Evolutionary conservation across 2,797 vertebrate species (phyloP).

Genomic region (Tapirus indicus): DNA sequence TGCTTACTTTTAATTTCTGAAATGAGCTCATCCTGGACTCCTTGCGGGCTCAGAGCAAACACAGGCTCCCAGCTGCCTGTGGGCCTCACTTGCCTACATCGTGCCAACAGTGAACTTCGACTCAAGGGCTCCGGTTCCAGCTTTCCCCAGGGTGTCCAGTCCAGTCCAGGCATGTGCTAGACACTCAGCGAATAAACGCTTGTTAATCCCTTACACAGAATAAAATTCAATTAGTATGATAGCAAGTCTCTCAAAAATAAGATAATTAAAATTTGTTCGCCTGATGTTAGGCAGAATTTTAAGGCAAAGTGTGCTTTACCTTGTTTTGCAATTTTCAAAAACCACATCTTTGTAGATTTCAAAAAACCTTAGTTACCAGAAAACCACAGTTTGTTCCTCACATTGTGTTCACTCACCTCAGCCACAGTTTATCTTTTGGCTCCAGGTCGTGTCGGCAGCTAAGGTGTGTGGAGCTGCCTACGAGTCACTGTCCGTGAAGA

Average conservation of each 20-base stretch:
- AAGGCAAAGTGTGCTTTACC: background rate
- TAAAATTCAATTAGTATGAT: background rate
- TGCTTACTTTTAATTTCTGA: background rate
- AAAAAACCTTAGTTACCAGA: background rate
- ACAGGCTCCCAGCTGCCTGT: background rate
- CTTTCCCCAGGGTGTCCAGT: background rate
- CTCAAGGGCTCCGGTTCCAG: background rate
- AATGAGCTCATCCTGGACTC: background rate
- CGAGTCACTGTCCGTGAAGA: conserved; percentile 94
- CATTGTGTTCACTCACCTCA: background rate
- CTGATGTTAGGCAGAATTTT: background rate
- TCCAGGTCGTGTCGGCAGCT: conserved; percentile 92
- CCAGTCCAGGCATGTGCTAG: accelerated
- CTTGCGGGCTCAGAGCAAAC: background rate
- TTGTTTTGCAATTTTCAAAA: background rate
- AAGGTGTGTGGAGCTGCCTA: conserved; percentile 92
- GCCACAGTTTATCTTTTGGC: background rate
- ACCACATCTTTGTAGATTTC: background rate
- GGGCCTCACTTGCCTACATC: background rate
- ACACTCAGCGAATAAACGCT: background rate
- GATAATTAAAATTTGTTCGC: background rate
- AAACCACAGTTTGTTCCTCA: background rate
- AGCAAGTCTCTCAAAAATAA: conserved; percentile 11
- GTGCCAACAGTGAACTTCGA: background rate
- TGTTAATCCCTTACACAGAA: background rate